Conservation (phyloP, 2,113 vertebrate genomes). For the Phylloscopus trochilus region DNA sequence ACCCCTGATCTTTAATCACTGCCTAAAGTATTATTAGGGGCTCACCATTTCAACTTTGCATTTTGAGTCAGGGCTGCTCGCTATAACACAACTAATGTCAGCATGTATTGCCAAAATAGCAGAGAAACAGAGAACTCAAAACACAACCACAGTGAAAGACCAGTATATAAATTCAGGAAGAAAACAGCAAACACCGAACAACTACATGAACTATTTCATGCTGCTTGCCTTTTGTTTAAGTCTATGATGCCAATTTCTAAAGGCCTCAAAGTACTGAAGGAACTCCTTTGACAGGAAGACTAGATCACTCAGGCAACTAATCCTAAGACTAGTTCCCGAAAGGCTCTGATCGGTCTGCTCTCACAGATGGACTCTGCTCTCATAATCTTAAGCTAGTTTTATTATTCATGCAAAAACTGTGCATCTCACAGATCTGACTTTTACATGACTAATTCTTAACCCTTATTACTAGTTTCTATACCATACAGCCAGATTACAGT, state of each 20-base stretch:
- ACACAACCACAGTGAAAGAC: neutral
- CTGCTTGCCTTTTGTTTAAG: neutral
- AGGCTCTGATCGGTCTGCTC: neutral
- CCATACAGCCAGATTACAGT: neutral
- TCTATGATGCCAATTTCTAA: neutral
- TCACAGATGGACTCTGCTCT: neutral
- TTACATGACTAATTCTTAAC: neutral
- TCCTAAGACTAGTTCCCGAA: neutral
- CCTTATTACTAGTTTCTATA: neutral
- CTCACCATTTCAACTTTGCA: neutral
- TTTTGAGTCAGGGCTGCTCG: neutral
- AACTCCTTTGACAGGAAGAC: neutral
- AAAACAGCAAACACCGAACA: neutral
- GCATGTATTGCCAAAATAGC: neutral
- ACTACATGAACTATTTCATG: neutral
- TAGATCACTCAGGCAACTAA: neutral
- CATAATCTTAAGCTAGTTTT: neutral
- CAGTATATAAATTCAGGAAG: neutral
- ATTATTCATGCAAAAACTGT: neutral
- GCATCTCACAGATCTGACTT: neutral
- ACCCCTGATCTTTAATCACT: neutral
- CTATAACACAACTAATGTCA: neutral
- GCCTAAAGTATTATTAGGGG: neutral
- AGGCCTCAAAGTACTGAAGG: neutral
- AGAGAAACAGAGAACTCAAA: neutral